Evolutionary conservation across 92 coral and sea anemone species (phyloP).

Genomic region (Heteractis magnifica): DNA sequence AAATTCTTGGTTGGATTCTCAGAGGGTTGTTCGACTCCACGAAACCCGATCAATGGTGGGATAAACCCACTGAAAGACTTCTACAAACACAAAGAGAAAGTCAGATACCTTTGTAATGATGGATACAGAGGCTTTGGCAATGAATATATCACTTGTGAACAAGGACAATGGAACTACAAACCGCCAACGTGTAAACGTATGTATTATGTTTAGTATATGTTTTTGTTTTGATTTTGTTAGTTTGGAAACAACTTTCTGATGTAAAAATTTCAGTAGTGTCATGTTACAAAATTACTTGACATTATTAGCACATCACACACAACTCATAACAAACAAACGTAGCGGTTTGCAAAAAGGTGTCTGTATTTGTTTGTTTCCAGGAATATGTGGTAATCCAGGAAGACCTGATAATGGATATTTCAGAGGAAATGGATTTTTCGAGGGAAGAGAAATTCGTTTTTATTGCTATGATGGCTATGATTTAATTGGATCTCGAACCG

Average conservation of each 20-base stretch:
- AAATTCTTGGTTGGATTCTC: conserved; percentile 13
- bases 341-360: neutral
- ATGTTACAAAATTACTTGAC: no score
- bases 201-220: neutral
- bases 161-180: conserved; percentile 58
- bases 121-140: conserved; percentile 44
- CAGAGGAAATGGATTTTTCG: conserved; percentile 29
- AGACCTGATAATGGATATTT: conserved; percentile 15
- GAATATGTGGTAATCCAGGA: conserved; percentile 46
- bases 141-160: conserved; percentile 29
- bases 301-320: no score
- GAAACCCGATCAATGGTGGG: conserved; percentile 16
- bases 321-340: neutral
- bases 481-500: conserved; percentile 39
- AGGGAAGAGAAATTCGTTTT: conserved; percentile 50
- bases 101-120: conserved; percentile 11
- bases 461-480: conserved; percentile 38
- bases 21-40: conserved; percentile 20
- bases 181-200: conserved; percentile 52
- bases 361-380: conserved; percentile 3
- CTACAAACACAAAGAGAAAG: neutral
- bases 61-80: conserved; percentile 7
- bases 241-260: neutral
- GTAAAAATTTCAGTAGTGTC: no score
- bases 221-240: neutral